phyloP scores from a whole-genome alignment of 2,888 invertebrate species.

The Cheilosia vulpina region DNA sequence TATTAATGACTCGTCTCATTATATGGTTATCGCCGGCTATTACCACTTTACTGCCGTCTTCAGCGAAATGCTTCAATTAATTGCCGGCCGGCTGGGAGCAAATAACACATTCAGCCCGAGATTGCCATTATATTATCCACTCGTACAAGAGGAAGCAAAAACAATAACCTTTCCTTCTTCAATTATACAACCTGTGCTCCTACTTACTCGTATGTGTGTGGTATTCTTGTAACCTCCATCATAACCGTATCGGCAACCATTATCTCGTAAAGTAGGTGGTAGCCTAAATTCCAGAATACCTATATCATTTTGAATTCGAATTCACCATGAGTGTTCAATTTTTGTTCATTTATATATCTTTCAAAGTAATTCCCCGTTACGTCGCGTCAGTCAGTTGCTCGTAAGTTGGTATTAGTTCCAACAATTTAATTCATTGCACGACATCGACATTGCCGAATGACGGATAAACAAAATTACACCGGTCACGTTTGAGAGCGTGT shows the following conservation, averaged over 20 bases:
- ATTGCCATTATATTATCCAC: conserved; percentile 26
- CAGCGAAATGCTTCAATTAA: conserved; percentile 31
- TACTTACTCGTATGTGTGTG: not conserved
- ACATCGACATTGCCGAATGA: conserved; percentile 54
- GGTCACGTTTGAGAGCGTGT: conserved; percentile 70
- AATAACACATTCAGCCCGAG: conserved; percentile 43
- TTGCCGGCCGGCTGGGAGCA: not conserved
- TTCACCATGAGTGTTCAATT: conserved; percentile 33
- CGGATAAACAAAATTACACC: conserved; percentile 66
- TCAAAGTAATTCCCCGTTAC: conserved; percentile 52
- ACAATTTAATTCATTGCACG: conserved; percentile 66
- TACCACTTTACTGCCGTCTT: conserved; percentile 20
- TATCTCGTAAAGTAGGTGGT: conserved; percentile 62
- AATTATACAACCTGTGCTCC: conserved; percentile 4
- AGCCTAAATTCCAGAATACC: conserved; percentile 53
- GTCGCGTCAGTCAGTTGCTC: conserved; percentile 4
- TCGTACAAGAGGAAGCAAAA: conserved; percentile 28
- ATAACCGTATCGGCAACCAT: conserved; percentile 29
- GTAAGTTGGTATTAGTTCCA: not conserved
- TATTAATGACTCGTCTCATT: not conserved
- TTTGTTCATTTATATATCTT: conserved; percentile 26
- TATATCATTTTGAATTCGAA: conserved; percentile 9
- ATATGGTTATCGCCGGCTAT: conserved; percentile 7
- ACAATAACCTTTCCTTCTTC: conserved; percentile 23
- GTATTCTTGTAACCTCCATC: conserved; percentile 8